These are phyloP conservation scores for Rhinolophus ferrumequinum DNA, from an alignment of 2,113 vertebrate species.

Conservation along the genomic window DNA sequence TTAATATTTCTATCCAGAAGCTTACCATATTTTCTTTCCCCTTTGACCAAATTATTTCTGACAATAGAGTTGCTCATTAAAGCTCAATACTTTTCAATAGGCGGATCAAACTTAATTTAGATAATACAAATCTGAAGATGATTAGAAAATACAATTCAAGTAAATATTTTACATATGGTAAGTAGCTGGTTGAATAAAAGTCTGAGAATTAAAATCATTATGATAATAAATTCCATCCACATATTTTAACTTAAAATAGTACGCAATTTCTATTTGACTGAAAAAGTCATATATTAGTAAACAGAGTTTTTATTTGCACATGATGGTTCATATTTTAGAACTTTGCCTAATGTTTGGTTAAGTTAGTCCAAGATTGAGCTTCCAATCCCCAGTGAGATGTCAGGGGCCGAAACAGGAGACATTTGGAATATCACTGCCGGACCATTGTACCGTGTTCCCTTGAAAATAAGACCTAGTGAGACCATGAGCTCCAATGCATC, in stretches of 20 bases:
- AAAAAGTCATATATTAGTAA: not conserved
- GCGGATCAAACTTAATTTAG: conserved; percentile 76
- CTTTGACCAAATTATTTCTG: conserved; percentile 79
- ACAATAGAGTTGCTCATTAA: conserved; percentile 71
- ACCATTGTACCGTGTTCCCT: not conserved
- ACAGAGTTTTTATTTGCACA: conserved; percentile 1
- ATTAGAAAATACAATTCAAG: conserved; percentile 63
- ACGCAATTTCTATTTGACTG: not conserved
- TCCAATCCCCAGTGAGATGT: not conserved
- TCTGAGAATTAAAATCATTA: conserved; percentile 32
- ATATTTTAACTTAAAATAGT: not conserved
- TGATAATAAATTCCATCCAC: not conserved
- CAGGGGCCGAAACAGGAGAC: not conserved
- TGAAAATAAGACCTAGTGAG: too few species aligned
- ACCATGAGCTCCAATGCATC: too few species aligned
- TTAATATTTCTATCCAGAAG: conserved; percentile 74
- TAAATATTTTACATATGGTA: conserved; percentile 40
- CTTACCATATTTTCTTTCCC: conserved; percentile 72
- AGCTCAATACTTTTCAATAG: conserved; percentile 60
- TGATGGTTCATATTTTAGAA: not conserved
- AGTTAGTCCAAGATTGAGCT: not conserved
- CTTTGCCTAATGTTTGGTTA: not conserved
- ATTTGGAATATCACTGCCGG: not conserved
- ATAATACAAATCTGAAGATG: conserved; percentile 70
- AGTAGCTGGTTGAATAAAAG: conserved; percentile 47